These are phyloP conservation scores for Anaspis maculata DNA, from an alignment of 2,888 invertebrate genomes.

Conservation along the genomic window DNA sequence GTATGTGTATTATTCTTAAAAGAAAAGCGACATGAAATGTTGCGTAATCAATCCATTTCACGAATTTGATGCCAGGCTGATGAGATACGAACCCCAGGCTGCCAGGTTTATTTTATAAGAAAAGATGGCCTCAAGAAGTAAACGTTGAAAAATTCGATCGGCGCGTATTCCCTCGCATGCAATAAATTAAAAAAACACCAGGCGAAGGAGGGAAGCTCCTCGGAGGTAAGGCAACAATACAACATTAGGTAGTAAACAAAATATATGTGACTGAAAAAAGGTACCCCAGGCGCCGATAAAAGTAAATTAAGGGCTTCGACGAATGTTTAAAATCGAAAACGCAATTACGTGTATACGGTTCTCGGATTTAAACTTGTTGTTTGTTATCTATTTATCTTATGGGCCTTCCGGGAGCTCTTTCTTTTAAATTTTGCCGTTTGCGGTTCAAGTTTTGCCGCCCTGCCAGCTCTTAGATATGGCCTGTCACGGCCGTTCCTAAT, in stretches of 20 bases:
- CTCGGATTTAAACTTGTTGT: conserved; percentile 25
- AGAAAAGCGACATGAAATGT: too few species aligned
- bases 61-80: too few species aligned
- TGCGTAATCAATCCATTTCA: too few species aligned
- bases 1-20: too few species aligned
- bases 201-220: neutral
- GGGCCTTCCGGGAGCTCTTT: conserved; percentile 25
- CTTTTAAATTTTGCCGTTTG: conserved; percentile 24
- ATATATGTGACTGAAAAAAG: conserved; percentile 20
- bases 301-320: conserved; percentile 30
- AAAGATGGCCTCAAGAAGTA: too few species aligned
- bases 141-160: too few species aligned
- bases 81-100: too few species aligned
- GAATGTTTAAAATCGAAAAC: conserved; percentile 33
- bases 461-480: conserved; percentile 3
- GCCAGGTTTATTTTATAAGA: too few species aligned
- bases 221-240: conserved; percentile 8
- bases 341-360: conserved; percentile 28
- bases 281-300: conserved; percentile 29
- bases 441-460: conserved; percentile 1
- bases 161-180: too few species aligned
- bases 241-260: conserved; percentile 12
- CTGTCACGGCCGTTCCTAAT: conserved; percentile 1
- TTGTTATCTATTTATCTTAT: conserved; percentile 35
- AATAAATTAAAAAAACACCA: conserved; percentile 5